Base-by-base conservation (phyloP, 2,113 vertebrate genomes). In the Ctenomys sociabilis region DNA sequence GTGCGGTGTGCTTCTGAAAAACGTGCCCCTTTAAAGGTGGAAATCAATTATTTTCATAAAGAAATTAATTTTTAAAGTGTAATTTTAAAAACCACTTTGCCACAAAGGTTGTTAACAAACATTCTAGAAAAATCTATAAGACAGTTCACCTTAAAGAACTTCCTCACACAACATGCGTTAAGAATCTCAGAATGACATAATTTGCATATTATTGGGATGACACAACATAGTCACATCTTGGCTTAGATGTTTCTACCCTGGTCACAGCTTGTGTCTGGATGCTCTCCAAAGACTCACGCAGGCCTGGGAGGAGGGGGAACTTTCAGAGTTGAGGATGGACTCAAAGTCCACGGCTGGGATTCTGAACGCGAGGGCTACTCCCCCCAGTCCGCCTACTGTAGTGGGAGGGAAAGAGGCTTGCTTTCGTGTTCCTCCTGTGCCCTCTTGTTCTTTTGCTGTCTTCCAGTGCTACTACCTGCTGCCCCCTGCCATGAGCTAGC, bases 11-110 rank as follows among this genome's bases (percentile, higher is more conserved):
- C 11, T 72, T 72, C 54, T 2, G 45, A 91, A 68, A 49, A 64
- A 19, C 86, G 28, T 32, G 59, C 37, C 85, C 12, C 57, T 93
- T 82, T 10, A 1, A 32, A 88, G 28, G 21, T 40, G 57, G 43
- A 54, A 78, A 68, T 78, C n/a, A 30, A n/a, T 68, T 93, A 45
- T 70, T 85, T 94, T 86, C 52, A 83, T 40, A 68, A 37, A 85
- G 8, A 68, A 12, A 70, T 57, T 95, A 35, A 64, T 85, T 96
- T 88, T 19, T 84, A 88, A 94, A 87, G n/a, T n/a, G n/a, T n/a
- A n/a, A n/a, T 85, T 96, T 88, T 19, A 87, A 88, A 94, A 87
- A 52, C 1, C 82, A 5, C 5, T 5, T 6, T 96, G 64, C 28
- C 14, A 59, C 14, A 59, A 30, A 4, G 40, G 77, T 77, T 70